A percentile compares a stretch with the other conserved stretches of the same genome.
Evolutionary conservation across 2,797 vertebrate species (phyloP).

Genomic region (Takifugu ocellatus): DNA sequence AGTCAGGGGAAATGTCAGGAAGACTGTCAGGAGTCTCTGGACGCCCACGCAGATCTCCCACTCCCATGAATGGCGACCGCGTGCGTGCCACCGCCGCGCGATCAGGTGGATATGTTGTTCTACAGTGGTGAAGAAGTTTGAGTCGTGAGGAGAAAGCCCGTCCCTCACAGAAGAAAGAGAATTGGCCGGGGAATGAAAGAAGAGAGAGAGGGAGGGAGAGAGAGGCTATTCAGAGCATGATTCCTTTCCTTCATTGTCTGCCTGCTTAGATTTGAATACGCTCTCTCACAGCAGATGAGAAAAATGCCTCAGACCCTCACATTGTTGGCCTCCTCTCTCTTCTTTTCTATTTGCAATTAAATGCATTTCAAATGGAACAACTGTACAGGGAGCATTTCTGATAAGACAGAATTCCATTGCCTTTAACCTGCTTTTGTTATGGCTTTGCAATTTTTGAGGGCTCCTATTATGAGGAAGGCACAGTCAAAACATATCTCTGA

Average conservation of each 20-base stretch:
- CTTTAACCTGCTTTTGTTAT: constrained; percentile 77
- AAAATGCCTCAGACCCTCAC: constrained; percentile 76
- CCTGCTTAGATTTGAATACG: constrained; percentile 77
- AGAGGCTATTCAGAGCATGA: constrained; percentile 79
- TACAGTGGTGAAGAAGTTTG: constrained; percentile 56
- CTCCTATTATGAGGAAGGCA: constrained; percentile 71
- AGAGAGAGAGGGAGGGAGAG: constrained; percentile 38
- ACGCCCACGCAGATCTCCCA: constrained; percentile 24
- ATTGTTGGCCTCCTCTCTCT: constrained; percentile 72
- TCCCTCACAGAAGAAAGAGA: constrained; percentile 58
- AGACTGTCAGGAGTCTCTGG: constrained; percentile 26
- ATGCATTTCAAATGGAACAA: constrained; percentile 86
- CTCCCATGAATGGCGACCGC: constrained; percentile 33
- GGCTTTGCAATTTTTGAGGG: constrained; percentile 74
- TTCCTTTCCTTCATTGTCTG: constrained; percentile 76
- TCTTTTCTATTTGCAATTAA: constrained; percentile 86
- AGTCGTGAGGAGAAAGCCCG: constrained; percentile 55
- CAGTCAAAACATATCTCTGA: constrained; percentile 77
- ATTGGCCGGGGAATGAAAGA: constrained; percentile 72
- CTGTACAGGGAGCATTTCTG: constrained; percentile 80
- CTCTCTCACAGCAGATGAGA: constrained; percentile 75
- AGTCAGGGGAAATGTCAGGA: constrained; percentile 14
- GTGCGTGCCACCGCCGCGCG: constrained; percentile 29
- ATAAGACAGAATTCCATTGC: constrained; percentile 79
- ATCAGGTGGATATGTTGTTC: constrained; percentile 64